Evolutionary conservation across 2,797 vertebrate species (phyloP), one percentile per base, ranked within the genome.

Genomic region (Myotis daubentonii): DNA sequence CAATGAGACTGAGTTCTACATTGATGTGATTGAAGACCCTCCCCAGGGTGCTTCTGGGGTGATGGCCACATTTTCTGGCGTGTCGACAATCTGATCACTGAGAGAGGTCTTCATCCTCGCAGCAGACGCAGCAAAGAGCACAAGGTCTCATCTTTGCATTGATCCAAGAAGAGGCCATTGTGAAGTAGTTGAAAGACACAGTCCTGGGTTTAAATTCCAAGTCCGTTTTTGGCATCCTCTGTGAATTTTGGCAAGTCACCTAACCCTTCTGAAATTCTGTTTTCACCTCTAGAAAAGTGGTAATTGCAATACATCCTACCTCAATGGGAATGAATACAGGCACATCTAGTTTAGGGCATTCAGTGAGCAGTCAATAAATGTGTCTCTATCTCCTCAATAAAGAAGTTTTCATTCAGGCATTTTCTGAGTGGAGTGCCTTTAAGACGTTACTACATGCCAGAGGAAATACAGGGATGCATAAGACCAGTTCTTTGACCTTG

Each of bases 101-200:
- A 68, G 66, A 36, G 20, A 2, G 33, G 33, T 12, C n/a, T 36
- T 68, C 66, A 9, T 66, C n/a, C 65, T 19, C 3, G 3, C 0
- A 36, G 66, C 17, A 68, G 19, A 68, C 36, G 66, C 20, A 36
- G 66, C 33, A 22, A 36, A 68, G 33, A 68, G 66, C 66, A 70
- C 66, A 23, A 22, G 33, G 19, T 78, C 38, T 93, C 38, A 74
- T 88, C 12, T 41, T 91, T 75, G 70, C 36, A 25, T 38, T 53
- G 44, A 88, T 76, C 80, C 79, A 93, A 75, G 55, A 86, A 84
- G 51, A 88, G 51, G 25, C 66, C 79, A n/a, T 88, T 91, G 41
- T 49, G 41, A 93, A 81, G n/a, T 55, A 65, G 17, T 70, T 89
- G 74, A 91, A 80, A 79, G 49, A 87, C 13, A 70, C 36, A 79